A percentile compares a stretch with the other conserved stretches of the same genome.
phyloP scores from a whole-genome alignment of 2,888 invertebrate species.

The Ditula angustiorana region DNA sequence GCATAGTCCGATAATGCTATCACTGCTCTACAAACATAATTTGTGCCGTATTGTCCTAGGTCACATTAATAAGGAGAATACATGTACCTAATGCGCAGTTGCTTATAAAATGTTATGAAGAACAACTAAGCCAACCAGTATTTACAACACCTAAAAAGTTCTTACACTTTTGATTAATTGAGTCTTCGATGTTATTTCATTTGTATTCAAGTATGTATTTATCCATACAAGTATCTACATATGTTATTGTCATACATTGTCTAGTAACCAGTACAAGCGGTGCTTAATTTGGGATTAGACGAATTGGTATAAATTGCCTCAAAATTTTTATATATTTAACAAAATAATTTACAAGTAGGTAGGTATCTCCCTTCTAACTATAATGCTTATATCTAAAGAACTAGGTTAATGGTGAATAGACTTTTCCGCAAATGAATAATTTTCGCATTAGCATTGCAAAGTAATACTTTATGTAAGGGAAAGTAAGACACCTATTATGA shows the following conservation, averaged over 20 bases:
- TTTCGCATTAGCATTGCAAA: conserved; percentile 17
- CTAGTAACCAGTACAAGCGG: no score
- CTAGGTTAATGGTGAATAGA: conserved; percentile 6
- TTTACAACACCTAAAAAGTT: no score
- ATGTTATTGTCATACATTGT: no score
- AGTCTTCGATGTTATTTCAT: no score
- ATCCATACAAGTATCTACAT: no score
- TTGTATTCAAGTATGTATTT: no score
- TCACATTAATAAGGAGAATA: conserved; percentile 52
- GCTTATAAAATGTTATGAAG: neutral
- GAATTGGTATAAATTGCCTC: no score
- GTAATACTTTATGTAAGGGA: conserved; percentile 7
- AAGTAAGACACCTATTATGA: conserved; percentile 1
- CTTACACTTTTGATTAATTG: no score
- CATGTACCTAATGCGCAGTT: conserved; percentile 40
- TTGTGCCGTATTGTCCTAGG: conserved; percentile 68
- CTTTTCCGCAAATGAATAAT: conserved; percentile 5
- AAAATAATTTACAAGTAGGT: neutral
- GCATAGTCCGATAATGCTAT: conserved; percentile 75
- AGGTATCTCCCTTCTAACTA: neutral
- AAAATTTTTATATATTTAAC: no score
- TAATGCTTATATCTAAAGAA: neutral
- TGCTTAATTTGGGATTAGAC: no score
- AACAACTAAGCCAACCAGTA: neutral
- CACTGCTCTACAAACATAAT: conserved; percentile 64